Evolutionary conservation across 2,797 vertebrate species (phyloP), one percentile per base, ranked within the genome.

Genomic region (Pipistrellus nathusii): DNA sequence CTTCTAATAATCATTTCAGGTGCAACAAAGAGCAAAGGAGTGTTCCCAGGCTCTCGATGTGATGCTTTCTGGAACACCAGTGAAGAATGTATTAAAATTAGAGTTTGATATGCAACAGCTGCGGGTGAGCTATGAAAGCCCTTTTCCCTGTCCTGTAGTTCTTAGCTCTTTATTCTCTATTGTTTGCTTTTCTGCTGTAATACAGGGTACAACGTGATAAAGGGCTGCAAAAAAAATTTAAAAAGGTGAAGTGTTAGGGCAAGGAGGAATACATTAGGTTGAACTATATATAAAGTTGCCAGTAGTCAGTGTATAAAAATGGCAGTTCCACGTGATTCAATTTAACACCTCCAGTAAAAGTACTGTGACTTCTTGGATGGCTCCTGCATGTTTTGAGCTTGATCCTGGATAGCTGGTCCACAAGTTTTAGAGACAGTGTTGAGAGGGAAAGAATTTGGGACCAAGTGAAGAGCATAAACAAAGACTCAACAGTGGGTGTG

Each of bases 21-120:
- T 99, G 57, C 99, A 98, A 85, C 98, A 99, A 89, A 98, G 99
- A 97, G 99, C 98, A 0, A 98, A 99, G 27, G 99, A 99, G 94
- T 99, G 99, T 91, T 98, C 99, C 86, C 98, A 97, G 95, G 99
- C 99, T 90, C 98, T 99, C 96, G 96, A 98, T 81, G 98, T 98
- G 93, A 98, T 99, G 85, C 98, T 98, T 21, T 98, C 97, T 97
- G 97, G 99, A 96, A 98, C 86, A 15, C 84, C 98, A 5, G 97
- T 99, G 88, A 98, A 94, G 0, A 99, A 99, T n/a, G 96, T 98
- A 25, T 84, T 99, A 38, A 93, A 97, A 81, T 98, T 98, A 46
- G 38, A 97, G n/a, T 99, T 99, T 44, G 98, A 99, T 97, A 98
- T 99, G 98, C 97, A 93, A 3, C 98, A 98, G 14, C 93, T 99